Evolutionary conservation across 1,140 invertebrate genomes (phyloP), one percentile per base, ranked within the genome.

Genomic region (Batillaria attramentaria): DNA sequence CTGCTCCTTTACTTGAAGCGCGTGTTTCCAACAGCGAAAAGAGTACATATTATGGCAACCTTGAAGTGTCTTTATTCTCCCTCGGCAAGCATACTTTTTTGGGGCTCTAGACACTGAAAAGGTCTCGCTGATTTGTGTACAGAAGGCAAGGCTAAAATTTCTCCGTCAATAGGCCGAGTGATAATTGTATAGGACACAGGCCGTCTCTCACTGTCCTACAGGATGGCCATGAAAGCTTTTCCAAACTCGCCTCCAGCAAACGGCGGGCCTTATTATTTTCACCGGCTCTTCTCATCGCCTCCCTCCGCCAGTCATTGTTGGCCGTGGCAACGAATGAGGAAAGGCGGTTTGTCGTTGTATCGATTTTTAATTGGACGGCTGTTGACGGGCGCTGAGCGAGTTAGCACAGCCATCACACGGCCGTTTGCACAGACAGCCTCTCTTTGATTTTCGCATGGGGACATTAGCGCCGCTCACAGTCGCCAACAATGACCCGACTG

Each of bases 351-450:
- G 57, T 60, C 20, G 24, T n/a, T n/a, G 6, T 28, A 60, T 60
- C 57, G 57, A 60, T 60, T 60, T 60, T 60, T 60, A 60, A 60
- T 60, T 60, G 57, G 57, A 6, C 20, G 57, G 57, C 57, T 10
- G 57, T n/a, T 6, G 57, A 60, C 8, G 24, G 8, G 8, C 20
- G 20, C 20, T 20, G 6, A 28, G 57, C 8, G 57, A 60, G 57
- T 60, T 60, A 60, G 57, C 57, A 10, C 8, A 60, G 57, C 57
- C 24, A 60, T 60, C 24, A 28, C 20, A 50, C 20, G 31, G 57
- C 31, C 57, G 57, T 60, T 60, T 60, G 57, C 31, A 20, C 57
- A 24, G 20, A 60, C 57, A 60, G 57, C 24, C 31, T 24, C 24
- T 60, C 24, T 28, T n/a, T 8, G 57, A 5, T 28, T 5, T n/a